Conservation (phyloP, 2,797 vertebrate genomes). For the Characodon lateralis region DNA sequence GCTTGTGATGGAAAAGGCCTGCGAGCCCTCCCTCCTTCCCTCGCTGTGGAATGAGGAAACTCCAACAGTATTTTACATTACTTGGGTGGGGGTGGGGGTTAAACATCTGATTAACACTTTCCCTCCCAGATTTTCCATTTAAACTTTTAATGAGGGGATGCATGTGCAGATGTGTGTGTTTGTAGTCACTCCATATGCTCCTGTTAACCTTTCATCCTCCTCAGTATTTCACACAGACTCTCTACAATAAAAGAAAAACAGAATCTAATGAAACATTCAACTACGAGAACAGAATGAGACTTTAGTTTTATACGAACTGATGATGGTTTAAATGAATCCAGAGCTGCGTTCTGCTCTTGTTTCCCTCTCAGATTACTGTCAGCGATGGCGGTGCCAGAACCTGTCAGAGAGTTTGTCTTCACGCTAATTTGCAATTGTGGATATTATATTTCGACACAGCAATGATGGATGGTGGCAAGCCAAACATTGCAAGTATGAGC, state of each 20-base stretch:
- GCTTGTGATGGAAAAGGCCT: slow-evolving; percentile 73
- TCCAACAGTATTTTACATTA: slow-evolving; percentile 61
- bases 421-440: slow-evolving; percentile 53
- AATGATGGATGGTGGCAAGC: slow-evolving; percentile 29
- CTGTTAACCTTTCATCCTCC: slow-evolving; percentile 54
- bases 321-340: slow-evolving; percentile 41
- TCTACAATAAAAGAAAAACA: slow-evolving; percentile 34
- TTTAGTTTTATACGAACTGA: slow-evolving; percentile 12
- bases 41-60: slow-evolving; percentile 38
- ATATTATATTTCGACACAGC: slow-evolving; percentile 49
- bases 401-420: slow-evolving; percentile 55
- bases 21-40: slow-evolving; percentile 4
- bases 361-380: slow-evolving; percentile 31
- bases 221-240: slow-evolving; percentile 34
- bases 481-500: slow-evolving; percentile 23
- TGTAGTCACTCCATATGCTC: slow-evolving; percentile 58
- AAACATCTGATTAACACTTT: slow-evolving; percentile 74
- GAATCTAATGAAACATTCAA: slow-evolving; percentile 31
- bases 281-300: slow-evolving; percentile 22
- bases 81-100: slow-evolving; percentile 34
- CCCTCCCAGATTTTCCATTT: slow-evolving; percentile 56
- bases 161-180: slow-evolving; percentile 32
- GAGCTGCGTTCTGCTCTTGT: slow-evolving; percentile 23
- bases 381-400: slow-evolving; percentile 22
- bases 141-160: slow-evolving; percentile 56